A percentile compares a stretch with the other conserved stretches of the same genome.
Conservation (phyloP, 2,113 vertebrate genomes). For the Embiotoca jacksoni region DNA sequence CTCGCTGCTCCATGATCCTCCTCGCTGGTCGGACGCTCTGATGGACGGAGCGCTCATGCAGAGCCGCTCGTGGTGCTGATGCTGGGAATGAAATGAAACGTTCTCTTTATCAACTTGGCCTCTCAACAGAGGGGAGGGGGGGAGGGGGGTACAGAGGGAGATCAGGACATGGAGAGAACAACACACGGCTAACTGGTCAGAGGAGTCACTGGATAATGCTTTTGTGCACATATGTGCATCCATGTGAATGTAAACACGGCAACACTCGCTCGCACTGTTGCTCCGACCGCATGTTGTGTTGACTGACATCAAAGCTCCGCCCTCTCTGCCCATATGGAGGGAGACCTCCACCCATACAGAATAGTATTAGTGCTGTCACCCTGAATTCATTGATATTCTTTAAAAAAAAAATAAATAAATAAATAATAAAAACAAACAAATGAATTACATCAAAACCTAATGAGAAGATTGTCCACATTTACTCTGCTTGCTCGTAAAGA, state of each 20-base stretch:
- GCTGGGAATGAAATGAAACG: constrained; percentile 58
- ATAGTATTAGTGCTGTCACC: no score
- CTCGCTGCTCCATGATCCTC: constrained; percentile 26
- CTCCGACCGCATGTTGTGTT: constrained; percentile 22
- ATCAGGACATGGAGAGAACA: constrained; percentile 17
- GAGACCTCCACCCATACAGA: no score
- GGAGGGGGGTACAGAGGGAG: neutral
- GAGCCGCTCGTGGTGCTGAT: constrained; percentile 41
- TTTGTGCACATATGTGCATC: constrained; percentile 12
- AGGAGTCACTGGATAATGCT: constrained; percentile 29
- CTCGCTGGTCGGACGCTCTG: constrained; percentile 36
- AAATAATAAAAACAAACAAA: no score
- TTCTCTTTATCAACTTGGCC: constrained; percentile 57
- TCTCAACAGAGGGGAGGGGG: constrained; percentile 11
- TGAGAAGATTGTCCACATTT: no score
- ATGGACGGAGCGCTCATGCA: constrained; percentile 53
- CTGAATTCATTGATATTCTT: no score
- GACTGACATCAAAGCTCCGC: constrained; percentile 22
- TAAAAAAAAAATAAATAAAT: no score
- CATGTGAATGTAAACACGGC: constrained; percentile 22
- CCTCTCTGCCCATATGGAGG: neutral
- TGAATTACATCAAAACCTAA: no score
- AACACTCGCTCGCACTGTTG: constrained; percentile 22
- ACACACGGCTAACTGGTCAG: constrained; percentile 35
- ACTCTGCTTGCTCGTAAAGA: no score